phyloP scores from a whole-genome alignment of 2,797 vertebrate species.

The Halcyon leucocephala region DNA sequence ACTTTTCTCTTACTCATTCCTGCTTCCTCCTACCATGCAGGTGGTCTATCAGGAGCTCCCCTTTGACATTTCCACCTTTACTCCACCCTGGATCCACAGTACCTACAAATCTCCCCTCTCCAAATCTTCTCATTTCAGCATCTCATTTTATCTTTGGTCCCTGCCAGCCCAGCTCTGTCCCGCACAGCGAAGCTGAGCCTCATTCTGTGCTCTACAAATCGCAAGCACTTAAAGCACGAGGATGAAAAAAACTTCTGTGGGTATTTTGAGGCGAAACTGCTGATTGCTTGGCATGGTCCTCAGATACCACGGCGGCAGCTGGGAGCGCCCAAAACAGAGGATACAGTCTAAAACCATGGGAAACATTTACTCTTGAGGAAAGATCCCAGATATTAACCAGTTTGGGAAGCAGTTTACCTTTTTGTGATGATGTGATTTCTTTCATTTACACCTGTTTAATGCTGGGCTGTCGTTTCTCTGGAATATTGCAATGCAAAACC shows the following conservation, averaged over 20 bases:
- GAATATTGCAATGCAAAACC: not conserved
- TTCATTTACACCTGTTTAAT: not conserved
- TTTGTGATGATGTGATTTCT: not conserved
- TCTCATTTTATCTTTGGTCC: not conserved
- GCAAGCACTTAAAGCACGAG: not conserved
- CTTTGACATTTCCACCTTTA: not conserved
- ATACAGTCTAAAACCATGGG: not conserved
- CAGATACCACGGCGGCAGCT: not conserved
- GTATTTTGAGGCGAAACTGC: not conserved
- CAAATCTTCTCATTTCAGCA: not conserved
- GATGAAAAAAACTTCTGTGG: not conserved
- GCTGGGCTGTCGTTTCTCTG: not conserved
- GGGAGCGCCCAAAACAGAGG: not conserved
- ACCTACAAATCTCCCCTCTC: not conserved
- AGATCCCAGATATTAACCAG: not conserved
- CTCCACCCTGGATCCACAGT: not conserved
- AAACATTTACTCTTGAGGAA: not conserved
- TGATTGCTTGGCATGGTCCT: not conserved
- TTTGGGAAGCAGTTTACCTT: not conserved
- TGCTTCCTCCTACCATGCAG: not conserved
- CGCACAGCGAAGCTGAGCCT: not conserved
- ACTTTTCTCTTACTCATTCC: not conserved
- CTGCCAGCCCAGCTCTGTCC: not conserved
- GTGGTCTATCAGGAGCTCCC: not conserved
- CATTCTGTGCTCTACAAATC: not conserved